Evolutionary conservation across 2,888 invertebrate genomes (phyloP).

Genomic region (Andricus quercusramuli): DNA sequence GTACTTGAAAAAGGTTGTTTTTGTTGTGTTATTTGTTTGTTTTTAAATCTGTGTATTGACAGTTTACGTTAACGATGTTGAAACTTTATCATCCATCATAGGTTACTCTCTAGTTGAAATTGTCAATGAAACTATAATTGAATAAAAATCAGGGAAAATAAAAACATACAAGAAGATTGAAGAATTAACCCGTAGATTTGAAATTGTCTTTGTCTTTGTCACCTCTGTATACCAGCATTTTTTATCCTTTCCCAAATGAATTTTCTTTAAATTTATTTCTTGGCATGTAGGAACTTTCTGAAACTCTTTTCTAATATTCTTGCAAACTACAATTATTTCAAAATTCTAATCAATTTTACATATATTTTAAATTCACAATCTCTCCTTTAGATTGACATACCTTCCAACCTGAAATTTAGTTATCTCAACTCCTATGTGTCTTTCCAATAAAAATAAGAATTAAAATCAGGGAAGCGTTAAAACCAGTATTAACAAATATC

Average conservation of each 20-base stretch:
- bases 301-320: not conserved
- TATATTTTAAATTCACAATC: not conserved
- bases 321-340: not conserved
- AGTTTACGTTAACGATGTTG: too few relatives aligned
- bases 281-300: not conserved
- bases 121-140: too few relatives aligned
- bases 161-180: slow-evolving; percentile 12
- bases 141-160: slow-evolving; percentile 14
- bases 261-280: not conserved
- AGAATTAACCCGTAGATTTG: not conserved
- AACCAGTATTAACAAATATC: slow-evolving; percentile 24
- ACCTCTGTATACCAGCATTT: not conserved
- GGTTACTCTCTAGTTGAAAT: not conserved
- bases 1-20: not conserved
- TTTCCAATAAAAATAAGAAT: not conserved
- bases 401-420: not conserved
- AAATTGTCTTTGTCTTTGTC: not conserved
- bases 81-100: not conserved
- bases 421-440: not conserved
- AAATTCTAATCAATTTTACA: not conserved
- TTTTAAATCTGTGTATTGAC: too few relatives aligned
- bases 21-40: not conserved
- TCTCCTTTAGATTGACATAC: not conserved
- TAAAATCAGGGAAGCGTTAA: slow-evolving; percentile 46
- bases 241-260: not conserved